Conservation (phyloP, 2,113 vertebrate genomes). For the Ptilonorhynchus violaceus region DNA sequence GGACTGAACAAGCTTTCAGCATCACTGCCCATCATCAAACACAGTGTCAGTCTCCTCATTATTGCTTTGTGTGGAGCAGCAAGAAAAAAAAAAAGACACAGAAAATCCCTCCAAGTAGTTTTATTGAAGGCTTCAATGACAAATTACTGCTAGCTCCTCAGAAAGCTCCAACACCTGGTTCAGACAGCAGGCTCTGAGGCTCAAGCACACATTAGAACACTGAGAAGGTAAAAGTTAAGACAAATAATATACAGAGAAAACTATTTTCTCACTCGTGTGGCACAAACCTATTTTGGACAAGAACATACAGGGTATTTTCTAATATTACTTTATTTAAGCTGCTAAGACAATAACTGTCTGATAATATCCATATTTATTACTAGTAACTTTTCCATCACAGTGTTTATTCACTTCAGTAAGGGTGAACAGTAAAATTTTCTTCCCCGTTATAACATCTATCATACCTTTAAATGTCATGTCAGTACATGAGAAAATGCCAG, state of each 20-base stretch:
- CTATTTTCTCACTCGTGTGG: not conserved
- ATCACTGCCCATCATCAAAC: conserved; percentile 25
- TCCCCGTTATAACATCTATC: not conserved
- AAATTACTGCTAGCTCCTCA: not conserved
- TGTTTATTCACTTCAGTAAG: not conserved
- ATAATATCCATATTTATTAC: not conserved
- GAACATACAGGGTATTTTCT: not conserved
- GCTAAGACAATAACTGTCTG: not conserved
- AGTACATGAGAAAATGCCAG: not conserved
- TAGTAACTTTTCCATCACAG: not conserved
- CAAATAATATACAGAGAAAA: not conserved
- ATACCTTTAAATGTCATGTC: not conserved
- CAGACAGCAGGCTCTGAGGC: not conserved
- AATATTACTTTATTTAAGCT: not conserved
- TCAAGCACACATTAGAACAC: not conserved
- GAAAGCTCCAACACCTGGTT: not conserved
- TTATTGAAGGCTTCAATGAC: conserved; percentile 51
- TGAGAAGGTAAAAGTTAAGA: not conserved
- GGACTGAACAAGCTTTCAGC: conserved; percentile 1
- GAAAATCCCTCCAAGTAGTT: conserved; percentile 43
- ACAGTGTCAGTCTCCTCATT: conserved; percentile 50
- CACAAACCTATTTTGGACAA: not conserved
- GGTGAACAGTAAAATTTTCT: not conserved
- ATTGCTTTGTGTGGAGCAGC: conserved; percentile 47
- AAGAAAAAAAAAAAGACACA: conserved; percentile 15